Percentiles rank a stretch among this genome's conserved stretches.
These are phyloP conservation scores for Hyaena hyaena DNA, from an alignment of 2,113 vertebrate species.

Conservation along the genomic window DNA sequence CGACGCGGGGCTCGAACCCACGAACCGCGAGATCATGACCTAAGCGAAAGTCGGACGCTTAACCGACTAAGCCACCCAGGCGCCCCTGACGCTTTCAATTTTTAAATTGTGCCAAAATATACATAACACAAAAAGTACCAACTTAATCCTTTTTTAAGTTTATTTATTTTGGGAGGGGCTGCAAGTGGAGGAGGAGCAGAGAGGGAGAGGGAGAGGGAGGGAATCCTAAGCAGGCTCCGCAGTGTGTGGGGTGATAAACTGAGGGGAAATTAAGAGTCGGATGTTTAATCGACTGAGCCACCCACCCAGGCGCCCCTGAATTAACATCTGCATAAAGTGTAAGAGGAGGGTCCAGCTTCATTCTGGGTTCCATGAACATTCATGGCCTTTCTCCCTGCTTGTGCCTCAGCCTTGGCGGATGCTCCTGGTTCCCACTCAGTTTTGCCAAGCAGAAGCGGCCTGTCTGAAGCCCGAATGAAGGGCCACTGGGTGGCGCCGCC, in stretches of 20 bases:
- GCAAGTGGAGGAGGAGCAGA: no score
- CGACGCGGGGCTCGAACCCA: no score
- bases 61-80: no score
- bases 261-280: no score
- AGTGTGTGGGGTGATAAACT: no score
- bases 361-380: not conserved
- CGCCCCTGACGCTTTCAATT: not conserved
- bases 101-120: not conserved
- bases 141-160: not conserved
- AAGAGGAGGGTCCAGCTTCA: not conserved
- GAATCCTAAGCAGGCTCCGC: no score
- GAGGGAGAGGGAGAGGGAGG: no score
- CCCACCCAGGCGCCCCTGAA: not conserved
- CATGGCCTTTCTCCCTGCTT: not conserved
- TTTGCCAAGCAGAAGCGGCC: accelerated
- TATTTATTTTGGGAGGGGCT: no score
- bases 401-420: not conserved
- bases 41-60: no score
- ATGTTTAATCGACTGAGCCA: no score
- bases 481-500: not conserved
- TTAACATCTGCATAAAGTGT: not conserved
- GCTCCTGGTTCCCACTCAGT: accelerated
- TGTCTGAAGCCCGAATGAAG: accelerated
- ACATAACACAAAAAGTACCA: not conserved
- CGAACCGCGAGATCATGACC: no score